Conservation (phyloP, 2,797 vertebrate genomes). For the Propithecus deckenii region DNA sequence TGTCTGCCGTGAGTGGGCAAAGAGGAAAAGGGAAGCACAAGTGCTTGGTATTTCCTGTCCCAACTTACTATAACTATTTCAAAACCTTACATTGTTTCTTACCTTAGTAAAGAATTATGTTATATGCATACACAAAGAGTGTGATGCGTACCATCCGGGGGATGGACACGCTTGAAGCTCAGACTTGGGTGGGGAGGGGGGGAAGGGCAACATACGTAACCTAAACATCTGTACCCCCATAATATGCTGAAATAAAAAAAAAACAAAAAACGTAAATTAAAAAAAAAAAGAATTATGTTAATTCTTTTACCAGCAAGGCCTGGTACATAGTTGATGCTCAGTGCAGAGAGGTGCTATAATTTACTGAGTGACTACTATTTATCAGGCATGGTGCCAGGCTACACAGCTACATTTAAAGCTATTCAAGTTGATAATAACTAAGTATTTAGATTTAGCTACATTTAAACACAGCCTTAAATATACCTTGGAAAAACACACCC, state of each 20-base stretch:
- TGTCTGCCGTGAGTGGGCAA: not conserved
- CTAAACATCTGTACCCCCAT: too few relatives aligned
- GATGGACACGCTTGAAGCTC: too few relatives aligned
- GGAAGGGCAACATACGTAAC: too few relatives aligned
- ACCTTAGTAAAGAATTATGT: not conserved
- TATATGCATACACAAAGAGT: not conserved
- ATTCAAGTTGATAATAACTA: not conserved
- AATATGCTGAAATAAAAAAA: too few relatives aligned
- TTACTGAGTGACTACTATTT: not conserved
- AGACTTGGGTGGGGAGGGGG: too few relatives aligned
- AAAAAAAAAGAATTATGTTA: not conserved
- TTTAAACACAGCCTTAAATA: not conserved
- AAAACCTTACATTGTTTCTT: not conserved
- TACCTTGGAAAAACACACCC: not conserved
- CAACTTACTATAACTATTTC: not conserved
- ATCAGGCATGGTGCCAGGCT: not conserved
- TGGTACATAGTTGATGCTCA: not conserved
- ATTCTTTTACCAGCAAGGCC: not conserved
- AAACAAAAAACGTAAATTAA: too few relatives aligned
- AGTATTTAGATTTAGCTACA: not conserved
- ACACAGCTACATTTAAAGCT: not conserved
- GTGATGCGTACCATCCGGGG: too few relatives aligned
- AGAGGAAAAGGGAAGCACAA: not conserved
- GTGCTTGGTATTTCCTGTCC: not conserved
- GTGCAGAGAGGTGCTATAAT: not conserved